These are phyloP conservation scores for Zalophus californianus DNA, from an alignment of 2,797 vertebrate genomes.

Conservation along the genomic window DNA sequence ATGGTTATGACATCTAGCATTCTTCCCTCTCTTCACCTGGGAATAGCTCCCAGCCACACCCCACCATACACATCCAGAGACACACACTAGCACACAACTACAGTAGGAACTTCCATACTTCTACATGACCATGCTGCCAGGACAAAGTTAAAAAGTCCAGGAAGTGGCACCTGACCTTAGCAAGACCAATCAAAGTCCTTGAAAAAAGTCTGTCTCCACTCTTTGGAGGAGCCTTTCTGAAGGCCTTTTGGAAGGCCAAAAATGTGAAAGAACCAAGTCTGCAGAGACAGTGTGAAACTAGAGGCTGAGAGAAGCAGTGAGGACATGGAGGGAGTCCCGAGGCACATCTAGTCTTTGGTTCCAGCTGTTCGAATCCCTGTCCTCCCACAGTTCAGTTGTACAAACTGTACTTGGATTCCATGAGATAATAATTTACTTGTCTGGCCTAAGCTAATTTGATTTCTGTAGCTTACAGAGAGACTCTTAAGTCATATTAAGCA, in stretches of 20 bases:
- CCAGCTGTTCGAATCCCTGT: background rate
- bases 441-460: background rate
- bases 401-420: background rate
- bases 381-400: background rate
- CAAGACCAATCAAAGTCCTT: background rate
- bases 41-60: background rate
- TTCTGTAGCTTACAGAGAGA: background rate
- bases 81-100: background rate
- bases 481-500: background rate
- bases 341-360: background rate
- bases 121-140: background rate
- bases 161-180: background rate
- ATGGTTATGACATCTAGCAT: background rate
- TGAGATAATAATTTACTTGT: conserved; percentile 11
- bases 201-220: background rate
- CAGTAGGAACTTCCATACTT: background rate
- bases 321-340: no score
- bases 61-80: background rate
- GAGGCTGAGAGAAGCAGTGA: background rate
- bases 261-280: background rate
- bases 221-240: background rate
- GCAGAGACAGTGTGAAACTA: background rate
- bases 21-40: background rate
- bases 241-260: background rate
- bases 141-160: background rate